phyloP scores from a whole-genome alignment of 2,888 invertebrate species.

The Sarcophaga rosellei region DNA sequence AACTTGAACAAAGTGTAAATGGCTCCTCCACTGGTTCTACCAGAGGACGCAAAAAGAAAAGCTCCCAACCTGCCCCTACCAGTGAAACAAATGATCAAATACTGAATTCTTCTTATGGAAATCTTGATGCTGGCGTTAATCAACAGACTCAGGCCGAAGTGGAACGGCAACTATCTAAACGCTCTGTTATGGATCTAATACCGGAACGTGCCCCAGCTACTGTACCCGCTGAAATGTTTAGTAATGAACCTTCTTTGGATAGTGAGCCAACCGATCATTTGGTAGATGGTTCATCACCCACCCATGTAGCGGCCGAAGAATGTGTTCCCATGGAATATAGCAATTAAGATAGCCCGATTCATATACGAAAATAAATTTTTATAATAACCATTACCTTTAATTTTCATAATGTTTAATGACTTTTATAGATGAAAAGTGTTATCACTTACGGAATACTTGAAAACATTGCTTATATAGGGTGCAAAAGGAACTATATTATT shows the following conservation, averaged over 20 bases:
- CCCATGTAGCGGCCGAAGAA: slow-evolving; percentile 90
- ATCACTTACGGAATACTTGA: too few relatives aligned
- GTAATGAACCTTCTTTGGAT: slow-evolving; percentile 94
- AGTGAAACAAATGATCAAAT: slow-evolving; percentile 23
- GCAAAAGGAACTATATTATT: too few relatives aligned
- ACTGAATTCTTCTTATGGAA: not conserved
- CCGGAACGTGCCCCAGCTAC: slow-evolving; percentile 94
- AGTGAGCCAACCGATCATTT: slow-evolving; percentile 91
- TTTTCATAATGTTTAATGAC: too few relatives aligned
- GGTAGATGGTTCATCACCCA: slow-evolving; percentile 89
- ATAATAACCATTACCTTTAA: too few relatives aligned
- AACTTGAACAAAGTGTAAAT: slow-evolving; percentile 70
- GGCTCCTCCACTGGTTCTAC: slow-evolving; percentile 70
- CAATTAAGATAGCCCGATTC: slow-evolving; percentile 68
- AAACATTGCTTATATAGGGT: too few relatives aligned
- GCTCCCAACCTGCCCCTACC: slow-evolving; percentile 19
- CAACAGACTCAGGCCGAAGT: slow-evolving; percentile 86
- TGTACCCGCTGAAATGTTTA: slow-evolving; percentile 96
- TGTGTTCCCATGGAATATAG: slow-evolving; percentile 87
- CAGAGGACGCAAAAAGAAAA: slow-evolving; percentile 76
- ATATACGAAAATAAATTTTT: too few relatives aligned
- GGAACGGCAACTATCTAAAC: slow-evolving; percentile 92
- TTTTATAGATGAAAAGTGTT: too few relatives aligned
- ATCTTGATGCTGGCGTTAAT: slow-evolving; percentile 39
- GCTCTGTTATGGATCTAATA: slow-evolving; percentile 88